Evolutionary conservation across 1,140 invertebrate species (phyloP), one percentile per base, ranked within the genome.

Genomic region (Phymorhynchus buccinoides): DNA sequence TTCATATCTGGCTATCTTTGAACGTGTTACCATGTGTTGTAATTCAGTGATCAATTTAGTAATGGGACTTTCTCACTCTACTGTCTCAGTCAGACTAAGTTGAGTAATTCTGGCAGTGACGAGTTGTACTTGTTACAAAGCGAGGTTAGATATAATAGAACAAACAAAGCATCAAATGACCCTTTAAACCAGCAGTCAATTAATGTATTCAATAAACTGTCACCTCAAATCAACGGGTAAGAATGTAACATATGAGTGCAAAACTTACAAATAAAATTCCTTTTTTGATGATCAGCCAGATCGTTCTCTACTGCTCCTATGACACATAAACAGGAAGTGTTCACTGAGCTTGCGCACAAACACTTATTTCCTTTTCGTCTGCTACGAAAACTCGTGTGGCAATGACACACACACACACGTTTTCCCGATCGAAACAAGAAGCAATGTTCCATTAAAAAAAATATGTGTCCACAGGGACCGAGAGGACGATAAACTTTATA

Each of bases 241-340:
- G 22, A 62, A 62, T 62, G 56, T 62, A 27, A 62, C 22, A 62
- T 14, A 6, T 22, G 22, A 12, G 56, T 62, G 56, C 14, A 62
- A 62, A 14, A 62, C 56, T 62, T 62, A 62, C 56, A 62, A 62
- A 62, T 27, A 62, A 62, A 62, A 62, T 62, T 62, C 56, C 56
- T 62, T 62, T n/a, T 62, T 27, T 62, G 56, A 62, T 27, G 56
- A 62, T 62, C 14, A 62, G 56, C 56, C 56, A 62, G n/a, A 27
- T 62, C 14, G 6, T 62, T 62, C 56, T n/a, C n/a, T n/a, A n/a
- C n/a, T 62, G 56, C 56, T 62, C n/a, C 56, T 62, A 62, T 62
- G 56, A 62, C 56, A 62, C 56, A 62, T 62, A 62, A 62, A 62
- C 56, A 62, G 56, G 56, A 62, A 18, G 56, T 62, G 56, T 4